Base-by-base conservation (phyloP, 30 jellyfish, hydroid and myxozoan genomes). In the Turritopsis rubra region DNA sequence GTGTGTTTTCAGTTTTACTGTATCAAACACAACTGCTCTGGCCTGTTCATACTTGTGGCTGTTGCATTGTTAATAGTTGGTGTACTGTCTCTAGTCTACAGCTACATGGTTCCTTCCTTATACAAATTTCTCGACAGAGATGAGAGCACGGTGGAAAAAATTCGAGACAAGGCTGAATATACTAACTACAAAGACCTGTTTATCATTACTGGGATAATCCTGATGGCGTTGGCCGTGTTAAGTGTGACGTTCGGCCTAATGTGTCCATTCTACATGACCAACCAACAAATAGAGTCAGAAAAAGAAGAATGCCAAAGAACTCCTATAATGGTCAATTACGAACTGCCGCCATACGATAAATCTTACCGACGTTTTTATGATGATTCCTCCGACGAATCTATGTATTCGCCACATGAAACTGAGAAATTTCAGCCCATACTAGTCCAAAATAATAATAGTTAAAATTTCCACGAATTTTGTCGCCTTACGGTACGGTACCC, bases 231-330 rank as follows among this genome's bases (percentile, higher is more conserved):
- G 27, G 83, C 54, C 16, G 66, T 75, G 60, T 1, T 30, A 20
- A 13, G 65, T 22, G 18, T 29, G 0, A 21, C 83, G 60, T 75
- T 75, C 16, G 83, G 66, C 16, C 16, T 75, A 16, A 9, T 75
- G 28, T n/a, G 28, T 16, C 83, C 83, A 30, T 25, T 75, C 17
- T 75, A 75, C 41, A 75, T n/a, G 41, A 29, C 18, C 83, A 27
- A 52, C 41, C 28, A 28, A 29, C 28, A 75, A 22, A 68, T 17
- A 17, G 77, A 23, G 9, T 7, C 77, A 22, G 77, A 68, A n/a
- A 26, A 68, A 16, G 77, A 68, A 21, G 83, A 75, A 18, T 25
- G 60, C 16, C 71, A 75, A 75, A 75, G 83, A 75, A 75, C 83
- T 22, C 83, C 83, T 1, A 75, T 75, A 5, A 30, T 75, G 25